Base-by-base conservation (phyloP, 2,888 invertebrate genomes). In the Nomada lathburiana region DNA sequence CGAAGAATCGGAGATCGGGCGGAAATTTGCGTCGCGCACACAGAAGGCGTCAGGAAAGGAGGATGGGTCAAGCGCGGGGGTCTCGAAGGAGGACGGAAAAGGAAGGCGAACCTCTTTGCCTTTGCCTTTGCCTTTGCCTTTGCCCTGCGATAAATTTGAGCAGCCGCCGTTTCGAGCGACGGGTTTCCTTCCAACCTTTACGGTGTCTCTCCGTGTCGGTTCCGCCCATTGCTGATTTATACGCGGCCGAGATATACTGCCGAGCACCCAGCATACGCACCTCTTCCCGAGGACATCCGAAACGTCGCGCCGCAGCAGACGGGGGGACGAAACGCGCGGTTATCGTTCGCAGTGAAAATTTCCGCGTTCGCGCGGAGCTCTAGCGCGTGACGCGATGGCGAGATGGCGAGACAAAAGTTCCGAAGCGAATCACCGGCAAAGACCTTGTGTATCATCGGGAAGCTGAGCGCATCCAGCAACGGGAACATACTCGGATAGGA, bases 141-240 rank as follows among this genome's bases (percentile, higher is more conserved):
- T 81, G 78, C 76, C 80, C 85, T 82, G 89, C 89, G 84, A 91
- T 92, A 92, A 92, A 92, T 92, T 88, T 87, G 86, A 88, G 89
- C 86, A 90, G 90, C 90, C 89, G 92, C 89, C 88, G 89, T 89
- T 88, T 85, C 90, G 86, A 89, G 88, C 87, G 90, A 91, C 90
- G 89, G 88, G 86, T 88, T 91, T 89, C 88, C 90, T 89, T 90
- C 92, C 92, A 92, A 90, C 92, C 92, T 92, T 92, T 91, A 89
- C 88, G 90, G 88, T 92, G 92, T 92, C 92, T 89, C 90, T 89
- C 88, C 90, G 86, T 92, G 93, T 93, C 90, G 92, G 91, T 88
- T 89, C 90, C 93, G 93, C 93, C 93, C 92, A 90, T 90, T 83
- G 89, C 87, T 93, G 92, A 93, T 93, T 93, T 93, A 92, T 91